Conservation (phyloP, 2,888 invertebrate genomes). For the Cylindroiulus punctatus region DNA sequence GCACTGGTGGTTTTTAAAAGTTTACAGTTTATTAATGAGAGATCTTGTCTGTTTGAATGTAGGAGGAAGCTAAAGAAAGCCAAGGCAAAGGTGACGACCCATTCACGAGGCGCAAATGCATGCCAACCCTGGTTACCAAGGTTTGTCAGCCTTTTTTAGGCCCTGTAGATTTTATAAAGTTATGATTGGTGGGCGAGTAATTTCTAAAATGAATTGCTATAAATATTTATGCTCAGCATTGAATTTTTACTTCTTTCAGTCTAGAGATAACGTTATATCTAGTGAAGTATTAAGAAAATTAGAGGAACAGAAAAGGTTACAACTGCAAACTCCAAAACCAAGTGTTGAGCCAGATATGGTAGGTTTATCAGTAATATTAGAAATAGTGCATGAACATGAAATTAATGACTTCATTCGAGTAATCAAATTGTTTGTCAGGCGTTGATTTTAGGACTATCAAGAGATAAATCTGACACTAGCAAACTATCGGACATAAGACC, state of each 20-base stretch:
- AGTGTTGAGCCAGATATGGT: conserved; percentile 22
- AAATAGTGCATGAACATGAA: not conserved
- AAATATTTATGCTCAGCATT: no score
- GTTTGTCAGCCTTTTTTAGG: conserved; percentile 43
- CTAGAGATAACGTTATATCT: conserved; percentile 57
- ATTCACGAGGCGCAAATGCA: conserved; percentile 82
- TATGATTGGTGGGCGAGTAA: no score
- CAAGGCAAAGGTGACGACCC: conserved; percentile 86
- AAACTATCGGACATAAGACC: conserved; percentile 26
- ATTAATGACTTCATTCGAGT: not conserved
- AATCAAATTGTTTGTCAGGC: not conserved
- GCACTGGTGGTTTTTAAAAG: not conserved
- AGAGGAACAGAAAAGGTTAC: conserved; percentile 40
- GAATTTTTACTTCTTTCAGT: conserved; percentile 10
- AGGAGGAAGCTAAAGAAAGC: conserved; percentile 75
- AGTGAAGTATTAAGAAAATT: conserved; percentile 60
- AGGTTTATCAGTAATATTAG: not conserved
- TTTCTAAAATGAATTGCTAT: no score
- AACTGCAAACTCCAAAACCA: not conserved
- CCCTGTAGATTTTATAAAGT: no score
- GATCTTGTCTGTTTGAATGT: conserved; percentile 3
- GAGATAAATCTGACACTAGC: conserved; percentile 37
- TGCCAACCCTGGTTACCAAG: conserved; percentile 67
- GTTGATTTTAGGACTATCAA: conserved; percentile 6
- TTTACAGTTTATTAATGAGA: not conserved